A percentile compares a stretch with the other conserved stretches of the same genome.
phyloP scores from a whole-genome alignment of 2,888 invertebrate species.

The Andrena minutula region DNA sequence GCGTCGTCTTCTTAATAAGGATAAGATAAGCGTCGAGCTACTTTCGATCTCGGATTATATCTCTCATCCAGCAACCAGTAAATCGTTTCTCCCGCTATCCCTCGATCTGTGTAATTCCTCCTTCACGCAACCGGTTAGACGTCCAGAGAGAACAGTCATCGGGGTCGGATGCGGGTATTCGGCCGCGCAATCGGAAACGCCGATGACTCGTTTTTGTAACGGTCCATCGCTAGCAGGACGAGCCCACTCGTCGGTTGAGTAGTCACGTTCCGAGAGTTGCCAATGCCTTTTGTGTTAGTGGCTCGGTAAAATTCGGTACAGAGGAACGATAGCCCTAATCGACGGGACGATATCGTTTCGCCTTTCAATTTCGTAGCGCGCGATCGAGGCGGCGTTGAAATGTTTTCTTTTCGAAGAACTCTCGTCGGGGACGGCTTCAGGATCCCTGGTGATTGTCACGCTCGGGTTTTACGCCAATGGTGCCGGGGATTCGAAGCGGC shows the following conservation, averaged over 20 bases:
- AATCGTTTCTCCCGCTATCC: not conserved
- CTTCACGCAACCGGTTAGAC: too few relatives aligned
- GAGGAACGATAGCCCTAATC: slow-evolving; percentile 1
- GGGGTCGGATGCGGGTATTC: not conserved
- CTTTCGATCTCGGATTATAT: slow-evolving; percentile 1
- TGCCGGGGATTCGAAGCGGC: slow-evolving; percentile 32
- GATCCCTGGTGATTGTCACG: slow-evolving; percentile 50
- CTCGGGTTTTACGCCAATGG: slow-evolving; percentile 50
- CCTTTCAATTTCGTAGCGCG: slow-evolving; percentile 15
- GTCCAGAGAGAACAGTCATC: too few relatives aligned
- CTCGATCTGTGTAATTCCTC: not conserved
- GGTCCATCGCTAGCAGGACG: not conserved
- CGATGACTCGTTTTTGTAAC: slow-evolving; percentile 8
- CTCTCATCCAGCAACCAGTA: not conserved
- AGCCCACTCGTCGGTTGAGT: too few relatives aligned
- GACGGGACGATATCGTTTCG: not conserved
- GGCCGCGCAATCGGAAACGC: not conserved
- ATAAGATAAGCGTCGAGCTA: not conserved
- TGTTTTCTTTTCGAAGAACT: not conserved
- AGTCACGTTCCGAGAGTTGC: too few relatives aligned
- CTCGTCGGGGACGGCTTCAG: not conserved
- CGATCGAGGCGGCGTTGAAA: not conserved
- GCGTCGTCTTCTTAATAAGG: slow-evolving; percentile 1
- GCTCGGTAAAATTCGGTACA: not conserved
- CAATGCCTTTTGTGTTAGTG: too few relatives aligned